phyloP scores from a whole-genome alignment of 2,888 invertebrate species.

The Heliconius cydno region DNA sequence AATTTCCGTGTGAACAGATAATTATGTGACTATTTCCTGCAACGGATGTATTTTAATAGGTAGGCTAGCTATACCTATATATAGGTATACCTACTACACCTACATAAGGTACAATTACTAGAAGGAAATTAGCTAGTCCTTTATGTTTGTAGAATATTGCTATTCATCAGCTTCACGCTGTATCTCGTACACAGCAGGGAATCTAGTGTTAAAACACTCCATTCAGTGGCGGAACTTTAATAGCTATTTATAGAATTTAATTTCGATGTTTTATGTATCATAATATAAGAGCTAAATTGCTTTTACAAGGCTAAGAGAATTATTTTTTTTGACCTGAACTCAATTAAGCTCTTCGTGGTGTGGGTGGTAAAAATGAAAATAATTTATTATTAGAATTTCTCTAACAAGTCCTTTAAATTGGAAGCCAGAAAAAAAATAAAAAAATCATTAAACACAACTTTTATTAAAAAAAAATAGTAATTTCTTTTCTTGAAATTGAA shows the following conservation, averaged over 20 bases:
- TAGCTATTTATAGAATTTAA: not conserved
- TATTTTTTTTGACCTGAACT: not conserved
- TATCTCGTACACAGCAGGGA: too few relatives aligned
- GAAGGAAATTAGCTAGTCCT: slow-evolving; percentile 5
- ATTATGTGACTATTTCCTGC: slow-evolving; percentile 39
- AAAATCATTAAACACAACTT: not conserved
- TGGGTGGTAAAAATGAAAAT: not conserved
- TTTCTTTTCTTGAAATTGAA: not conserved
- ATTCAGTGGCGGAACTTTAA: too few relatives aligned
- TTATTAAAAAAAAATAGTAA: not conserved
- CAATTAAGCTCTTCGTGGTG: not conserved
- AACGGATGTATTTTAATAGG: slow-evolving; percentile 35
- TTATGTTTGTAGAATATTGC: not conserved
- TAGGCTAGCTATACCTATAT: slow-evolving; percentile 1
- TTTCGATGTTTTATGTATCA: not conserved
- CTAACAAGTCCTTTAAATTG: not conserved
- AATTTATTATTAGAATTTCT: too few relatives aligned
- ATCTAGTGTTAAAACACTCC: too few relatives aligned
- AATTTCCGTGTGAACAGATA: slow-evolving; percentile 41
- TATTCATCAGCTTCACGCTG: not conserved
- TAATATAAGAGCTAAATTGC: not conserved
- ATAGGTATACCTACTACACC: not conserved
- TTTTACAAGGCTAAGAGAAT: not conserved
- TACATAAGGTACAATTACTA: not conserved
- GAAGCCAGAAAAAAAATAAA: not conserved